These are phyloP conservation scores for Camponotus floridanus DNA, from an alignment of 1,140 invertebrate species.

Conservation along the genomic window DNA sequence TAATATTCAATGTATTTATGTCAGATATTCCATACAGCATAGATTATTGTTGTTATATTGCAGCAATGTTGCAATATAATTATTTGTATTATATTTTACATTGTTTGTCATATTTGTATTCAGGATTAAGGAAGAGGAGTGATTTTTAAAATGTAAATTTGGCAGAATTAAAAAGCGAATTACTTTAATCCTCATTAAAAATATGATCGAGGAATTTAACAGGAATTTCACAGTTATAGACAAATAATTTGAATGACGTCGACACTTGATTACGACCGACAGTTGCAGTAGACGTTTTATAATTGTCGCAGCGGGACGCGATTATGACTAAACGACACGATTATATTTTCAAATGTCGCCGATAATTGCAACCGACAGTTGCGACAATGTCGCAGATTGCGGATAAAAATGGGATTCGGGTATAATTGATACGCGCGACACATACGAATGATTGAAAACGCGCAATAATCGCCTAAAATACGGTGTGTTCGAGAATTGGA, in stretches of 20 bases:
- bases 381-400: too few species aligned
- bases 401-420: background rate
- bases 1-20: too few species aligned
- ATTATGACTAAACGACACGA: too few species aligned
- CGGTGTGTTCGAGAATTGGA: constrained; percentile 22
- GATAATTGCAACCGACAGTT: too few species aligned
- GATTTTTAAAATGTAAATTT: constrained; percentile 14
- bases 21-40: too few species aligned
- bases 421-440: constrained; percentile 14
- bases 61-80: too few species aligned
- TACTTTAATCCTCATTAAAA: background rate
- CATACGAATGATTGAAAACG: constrained; percentile 24
- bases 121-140: background rate
- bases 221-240: too few species aligned
- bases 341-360: too few species aligned
- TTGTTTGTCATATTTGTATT: background rate
- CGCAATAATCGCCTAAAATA: constrained; percentile 38
- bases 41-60: too few species aligned
- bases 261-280: too few species aligned
- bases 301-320: too few species aligned
- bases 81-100: background rate
- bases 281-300: too few species aligned
- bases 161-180: constrained; percentile 9
- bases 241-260: background rate
- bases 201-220: background rate